Evolutionary conservation across 2,113 vertebrate species (phyloP).

Genomic region (Epinephelus moara): DNA sequence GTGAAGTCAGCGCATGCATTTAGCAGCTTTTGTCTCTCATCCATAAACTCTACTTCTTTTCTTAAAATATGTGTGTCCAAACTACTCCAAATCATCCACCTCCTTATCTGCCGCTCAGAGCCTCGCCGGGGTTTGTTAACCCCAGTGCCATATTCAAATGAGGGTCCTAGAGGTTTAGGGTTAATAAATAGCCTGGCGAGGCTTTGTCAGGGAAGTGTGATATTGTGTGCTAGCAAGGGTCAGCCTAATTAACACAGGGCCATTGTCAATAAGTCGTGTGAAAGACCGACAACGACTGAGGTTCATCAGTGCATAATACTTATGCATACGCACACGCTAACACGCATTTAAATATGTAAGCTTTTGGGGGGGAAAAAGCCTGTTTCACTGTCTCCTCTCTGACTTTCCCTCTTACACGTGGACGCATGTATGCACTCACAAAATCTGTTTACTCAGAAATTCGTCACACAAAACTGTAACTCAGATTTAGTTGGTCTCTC

Average conservation of each 20-base stretch:
- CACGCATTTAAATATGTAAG: conserved; percentile 8
- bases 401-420: neutral
- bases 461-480: neutral
- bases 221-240: conserved; percentile 69
- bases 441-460: neutral
- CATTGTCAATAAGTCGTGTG: conserved; percentile 74
- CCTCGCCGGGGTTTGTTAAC: conserved; percentile 21
- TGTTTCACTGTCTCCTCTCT: neutral
- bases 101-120: conserved; percentile 49
- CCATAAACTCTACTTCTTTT: conserved; percentile 16
- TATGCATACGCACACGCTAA: conserved; percentile 49
- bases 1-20: conserved; percentile 44
- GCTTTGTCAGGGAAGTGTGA: conserved; percentile 55
- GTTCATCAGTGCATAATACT: conserved; percentile 50
- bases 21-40: conserved; percentile 36
- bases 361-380: neutral
- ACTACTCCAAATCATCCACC: conserved; percentile 38
- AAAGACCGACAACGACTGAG: conserved; percentile 50
- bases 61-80: conserved; percentile 38
- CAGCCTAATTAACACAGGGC: conserved; percentile 74
- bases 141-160: conserved; percentile 56
- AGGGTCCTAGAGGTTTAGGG: conserved; percentile 42
- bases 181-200: conserved; percentile 75
- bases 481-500: conserved; percentile 14
- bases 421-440: conserved; percentile 6